Percentiles rank a stretch among this genome's conserved stretches.
phyloP scores from a whole-genome alignment of 2,888 invertebrate species.

The Eumerus sabulonum region DNA sequence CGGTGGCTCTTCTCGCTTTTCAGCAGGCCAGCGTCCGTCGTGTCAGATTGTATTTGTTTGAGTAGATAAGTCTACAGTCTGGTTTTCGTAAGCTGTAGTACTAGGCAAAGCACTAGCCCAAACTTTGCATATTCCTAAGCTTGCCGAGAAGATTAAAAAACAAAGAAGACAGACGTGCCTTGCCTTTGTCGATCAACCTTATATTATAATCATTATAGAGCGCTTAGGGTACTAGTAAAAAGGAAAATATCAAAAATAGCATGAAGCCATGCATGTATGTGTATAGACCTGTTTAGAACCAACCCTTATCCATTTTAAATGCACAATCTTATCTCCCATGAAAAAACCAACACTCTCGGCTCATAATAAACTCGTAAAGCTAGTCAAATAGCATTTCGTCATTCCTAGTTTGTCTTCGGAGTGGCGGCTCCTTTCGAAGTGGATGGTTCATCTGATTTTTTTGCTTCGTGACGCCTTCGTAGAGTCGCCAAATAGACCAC shows the following conservation, averaged over 20 bases:
- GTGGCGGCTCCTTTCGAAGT: conserved; percentile 32
- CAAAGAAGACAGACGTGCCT: too few species aligned
- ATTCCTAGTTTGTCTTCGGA: conserved; percentile 12
- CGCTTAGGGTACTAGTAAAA: background rate
- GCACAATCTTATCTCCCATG: conserved; percentile 26
- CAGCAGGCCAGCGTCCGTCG: too few species aligned
- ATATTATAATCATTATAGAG: too few species aligned
- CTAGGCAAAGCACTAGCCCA: too few species aligned
- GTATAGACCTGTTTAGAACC: conserved; percentile 7
- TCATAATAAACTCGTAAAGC: conserved; percentile 1
- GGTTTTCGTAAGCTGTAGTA: too few species aligned
- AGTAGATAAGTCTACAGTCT: too few species aligned
- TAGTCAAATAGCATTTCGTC: background rate
- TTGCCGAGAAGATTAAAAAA: too few species aligned
- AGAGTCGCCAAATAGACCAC: conserved; percentile 86
- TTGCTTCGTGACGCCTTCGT: conserved; percentile 80
- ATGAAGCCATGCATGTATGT: conserved; percentile 8
- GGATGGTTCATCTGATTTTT: conserved; percentile 69
- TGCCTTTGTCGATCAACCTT: too few species aligned
- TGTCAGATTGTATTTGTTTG: too few species aligned
- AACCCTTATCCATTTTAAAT: conserved; percentile 13
- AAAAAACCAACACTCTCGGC: background rate
- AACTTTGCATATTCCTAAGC: too few species aligned
- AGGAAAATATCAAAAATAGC: conserved; percentile 27
- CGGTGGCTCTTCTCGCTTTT: too few species aligned